Evolutionary conservation across 2,797 vertebrate species (phyloP), one percentile per base, ranked within the genome.

Genomic region (Periophthalmus magnuspinnatus): DNA sequence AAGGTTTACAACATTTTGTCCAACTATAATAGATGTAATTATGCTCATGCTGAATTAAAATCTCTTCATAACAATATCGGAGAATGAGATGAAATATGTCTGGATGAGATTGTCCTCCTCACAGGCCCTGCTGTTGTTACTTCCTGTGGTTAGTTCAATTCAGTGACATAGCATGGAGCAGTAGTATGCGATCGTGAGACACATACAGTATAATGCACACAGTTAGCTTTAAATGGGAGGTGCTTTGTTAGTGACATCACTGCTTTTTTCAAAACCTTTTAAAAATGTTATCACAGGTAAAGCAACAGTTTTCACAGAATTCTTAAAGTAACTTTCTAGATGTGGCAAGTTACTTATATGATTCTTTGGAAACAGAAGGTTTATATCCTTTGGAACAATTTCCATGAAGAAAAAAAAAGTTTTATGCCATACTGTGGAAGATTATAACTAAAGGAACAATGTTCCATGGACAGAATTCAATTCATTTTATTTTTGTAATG

Each of bases 11-110:
- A 91, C 90, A 91, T 90, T 91, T 88, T 92, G 89, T 93, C 90
- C 91, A 90, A 93, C 88, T 91, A 93, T 91, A 93, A 92, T 88
- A 89, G 89, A 90, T 83, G 84, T 93, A 92, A 94, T 93, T 93
- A 91, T 87, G 86, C 90, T 90, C 80, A 77, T 82, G 81, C 84
- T 86, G 84, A 92, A 92, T 86, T 87, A 83, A 89, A 87, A 88
- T 91, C 87, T 86, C 86, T 90, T 88, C 82, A 80, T 81, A 89
- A 89, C 90, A 91, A 90, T 92, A 86, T 72, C 89, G 90, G 81
- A 88, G 86, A 90, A 90, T 86, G 85, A 93, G 84, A 88, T 90
- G 84, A 91, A 91, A 88, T 87, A 76, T 86, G 85, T 89, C 88
- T 84, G 79, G 75, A 90, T 88, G 86, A 78, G 79, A 86, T 83